A percentile compares a stretch with the other conserved stretches of the same genome.
Conservation (phyloP, 2,888 invertebrate species). For the Kuschelorhynchus macadamiae region DNA sequence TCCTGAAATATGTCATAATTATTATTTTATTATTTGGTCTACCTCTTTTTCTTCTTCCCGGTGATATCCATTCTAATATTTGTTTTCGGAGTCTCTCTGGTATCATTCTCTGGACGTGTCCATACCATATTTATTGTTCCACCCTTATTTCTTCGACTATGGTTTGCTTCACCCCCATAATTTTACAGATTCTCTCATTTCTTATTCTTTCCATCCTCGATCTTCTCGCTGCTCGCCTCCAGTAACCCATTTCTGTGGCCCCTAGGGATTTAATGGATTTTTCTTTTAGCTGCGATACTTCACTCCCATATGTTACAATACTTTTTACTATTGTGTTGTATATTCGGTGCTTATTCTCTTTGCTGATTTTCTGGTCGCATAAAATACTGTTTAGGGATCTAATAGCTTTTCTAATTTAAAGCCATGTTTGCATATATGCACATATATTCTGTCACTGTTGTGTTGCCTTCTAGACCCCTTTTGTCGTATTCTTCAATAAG, state of each 20-base stretch:
- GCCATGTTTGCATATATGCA: not conserved
- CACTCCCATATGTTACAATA: conserved; percentile 12
- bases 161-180: not conserved
- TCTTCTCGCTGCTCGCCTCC: conserved; percentile 1
- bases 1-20: too few species aligned
- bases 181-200: conserved; percentile 4
- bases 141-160: not conserved
- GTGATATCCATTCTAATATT: too few species aligned
- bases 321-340: conserved; percentile 20
- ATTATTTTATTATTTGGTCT: too few species aligned
- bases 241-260: not conserved
- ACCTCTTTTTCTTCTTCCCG: conserved; percentile 10
- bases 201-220: conserved; percentile 10
- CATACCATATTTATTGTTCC: not conserved
- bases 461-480: not conserved
- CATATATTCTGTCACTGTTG: conserved; percentile 1
- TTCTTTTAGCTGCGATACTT: not conserved
- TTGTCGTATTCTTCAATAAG: not conserved
- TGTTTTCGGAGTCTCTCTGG: not conserved
- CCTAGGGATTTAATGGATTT: not conserved
- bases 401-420: too few species aligned
- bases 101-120: conserved; percentile 9
- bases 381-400: not conserved
- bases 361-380: conserved; percentile 15
- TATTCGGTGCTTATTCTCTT: not conserved